Evolutionary conservation across 2,888 invertebrate species (phyloP), one percentile per base, ranked within the genome.

Genomic region (Scaptomyza cyrtandrae): DNA sequence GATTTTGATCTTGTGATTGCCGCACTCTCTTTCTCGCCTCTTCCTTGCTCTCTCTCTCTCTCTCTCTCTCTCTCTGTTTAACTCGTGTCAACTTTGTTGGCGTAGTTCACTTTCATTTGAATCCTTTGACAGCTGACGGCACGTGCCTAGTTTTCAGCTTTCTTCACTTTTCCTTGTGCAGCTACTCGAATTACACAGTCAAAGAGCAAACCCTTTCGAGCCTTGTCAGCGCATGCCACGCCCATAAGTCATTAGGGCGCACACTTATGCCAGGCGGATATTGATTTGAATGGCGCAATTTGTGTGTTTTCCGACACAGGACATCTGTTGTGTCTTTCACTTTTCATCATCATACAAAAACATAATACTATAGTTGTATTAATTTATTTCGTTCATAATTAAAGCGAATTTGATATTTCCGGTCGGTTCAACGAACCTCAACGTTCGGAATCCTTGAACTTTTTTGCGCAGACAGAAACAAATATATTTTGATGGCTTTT

Each of bases 351-450:
- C 14, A n/a, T n/a, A n/a, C n/a, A 86, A 75, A 2, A 39, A 6
- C 2, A 39, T 7, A 39, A 78, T 16, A 9, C 6, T 6, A 9
- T 41, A 41, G 41, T 19, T 50, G 50, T 86, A 89, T 89, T 86
- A 89, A 89, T 86, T 89, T 87, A 60, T 71, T 73, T 71, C 57
- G 70, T 69, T 55, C 88, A 54, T 88, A 88, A 88, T 90, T 90
- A 89, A 86, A 77, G 75, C 66, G 79, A 87, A 90, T 90, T 89
- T 69, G 86, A 89, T 90, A 90, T 90, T 90, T 90, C 90, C 90
- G 90, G 78, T 81, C 57, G 81, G 90, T 89, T 88, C 90, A 88
- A 77, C 77, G 84, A 78, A 80, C 89, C 59, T 11, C 56, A 31
- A 7, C 24, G 50, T 49, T 48, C 78, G 78, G 82, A 87, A 90